Percentiles rank a stretch among this genome's conserved stretches.
phyloP scores from a whole-genome alignment of 2,888 invertebrate genomes.

The Elmis aenea region DNA sequence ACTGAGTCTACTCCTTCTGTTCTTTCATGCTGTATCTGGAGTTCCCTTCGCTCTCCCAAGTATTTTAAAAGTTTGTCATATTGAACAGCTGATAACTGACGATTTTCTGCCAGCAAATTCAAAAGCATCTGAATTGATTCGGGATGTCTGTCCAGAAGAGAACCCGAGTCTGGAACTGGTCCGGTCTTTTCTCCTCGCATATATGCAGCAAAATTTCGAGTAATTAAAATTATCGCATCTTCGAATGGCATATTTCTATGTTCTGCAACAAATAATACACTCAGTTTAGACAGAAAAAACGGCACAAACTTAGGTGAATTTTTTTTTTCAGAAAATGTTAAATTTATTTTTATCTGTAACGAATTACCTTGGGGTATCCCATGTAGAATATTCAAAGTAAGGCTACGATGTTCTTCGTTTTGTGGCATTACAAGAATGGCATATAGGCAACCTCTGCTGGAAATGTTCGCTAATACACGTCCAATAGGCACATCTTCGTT shows the following conservation, averaged over 20 bases:
- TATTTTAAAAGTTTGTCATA: conserved; percentile 73
- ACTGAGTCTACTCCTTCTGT: conserved; percentile 58
- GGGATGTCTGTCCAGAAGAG: conserved; percentile 52
- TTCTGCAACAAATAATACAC: conserved; percentile 51
- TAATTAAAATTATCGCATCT: conserved; percentile 76
- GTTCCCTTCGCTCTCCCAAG: conserved; percentile 66
- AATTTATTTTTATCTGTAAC: too few relatives aligned
- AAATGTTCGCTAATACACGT: conserved; percentile 78
- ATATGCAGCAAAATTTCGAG: conserved; percentile 64
- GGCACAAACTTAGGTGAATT: too few relatives aligned
- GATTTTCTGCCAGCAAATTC: conserved; percentile 77
- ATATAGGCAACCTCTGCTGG: conserved; percentile 82
- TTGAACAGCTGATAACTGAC: conserved; percentile 69
- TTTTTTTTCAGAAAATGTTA: too few relatives aligned
- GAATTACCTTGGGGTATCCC: conserved; percentile 86
- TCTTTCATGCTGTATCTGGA: conserved; percentile 70
- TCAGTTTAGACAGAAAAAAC: conserved; percentile 2
- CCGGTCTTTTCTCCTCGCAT: conserved; percentile 48
- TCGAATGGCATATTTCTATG: conserved; percentile 95
- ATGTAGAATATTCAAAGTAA: conserved; percentile 86
- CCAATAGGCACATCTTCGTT: conserved; percentile 82
- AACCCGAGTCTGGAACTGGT: conserved; percentile 28
- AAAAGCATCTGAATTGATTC: conserved; percentile 65
- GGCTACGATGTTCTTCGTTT: conserved; percentile 79
- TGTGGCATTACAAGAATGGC: conserved; percentile 81